Evolutionary conservation across 2,888 invertebrate species (phyloP).

Genomic region (Anodontia alba): DNA sequence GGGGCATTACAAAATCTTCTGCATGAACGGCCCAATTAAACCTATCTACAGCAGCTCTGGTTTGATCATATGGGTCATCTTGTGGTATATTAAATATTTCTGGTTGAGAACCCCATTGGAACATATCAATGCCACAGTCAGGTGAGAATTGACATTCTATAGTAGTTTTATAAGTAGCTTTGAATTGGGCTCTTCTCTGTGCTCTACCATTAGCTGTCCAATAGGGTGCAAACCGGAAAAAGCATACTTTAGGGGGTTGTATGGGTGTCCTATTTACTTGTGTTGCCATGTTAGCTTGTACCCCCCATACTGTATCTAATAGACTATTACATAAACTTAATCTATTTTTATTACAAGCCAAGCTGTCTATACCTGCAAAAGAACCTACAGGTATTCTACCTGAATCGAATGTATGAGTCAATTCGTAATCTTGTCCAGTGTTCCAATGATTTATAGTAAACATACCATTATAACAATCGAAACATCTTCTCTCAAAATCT

Average conservation of each 20-base stretch:
- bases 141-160: slow-evolving; percentile 11
- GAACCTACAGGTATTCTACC: too few relatives aligned
- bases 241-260: background rate
- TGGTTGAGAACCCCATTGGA: background rate
- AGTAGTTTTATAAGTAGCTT: too few relatives aligned
- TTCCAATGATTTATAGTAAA: slow-evolving; percentile 24
- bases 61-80: background rate
- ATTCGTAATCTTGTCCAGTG: background rate
- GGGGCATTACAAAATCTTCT: too few relatives aligned
- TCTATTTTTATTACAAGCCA: too few relatives aligned
- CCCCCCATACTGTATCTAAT: slow-evolving; percentile 27
- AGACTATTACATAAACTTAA: slow-evolving; percentile 15
- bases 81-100: background rate
- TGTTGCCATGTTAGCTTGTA: too few relatives aligned
- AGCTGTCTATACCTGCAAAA: too few relatives aligned
- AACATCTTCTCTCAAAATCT: background rate
- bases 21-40: background rate
- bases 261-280: slow-evolving; percentile 27
- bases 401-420: slow-evolving; percentile 1
- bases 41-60: background rate
- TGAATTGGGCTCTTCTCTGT: too few relatives aligned
- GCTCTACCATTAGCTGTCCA: slow-evolving; percentile 21
- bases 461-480: slow-evolving; percentile 29
- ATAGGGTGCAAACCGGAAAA: slow-evolving; percentile 24
- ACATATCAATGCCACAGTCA: background rate